These are phyloP conservation scores for Scytalopus superciliaris DNA, from an alignment of 2,113 vertebrate species.

Conservation along the genomic window DNA sequence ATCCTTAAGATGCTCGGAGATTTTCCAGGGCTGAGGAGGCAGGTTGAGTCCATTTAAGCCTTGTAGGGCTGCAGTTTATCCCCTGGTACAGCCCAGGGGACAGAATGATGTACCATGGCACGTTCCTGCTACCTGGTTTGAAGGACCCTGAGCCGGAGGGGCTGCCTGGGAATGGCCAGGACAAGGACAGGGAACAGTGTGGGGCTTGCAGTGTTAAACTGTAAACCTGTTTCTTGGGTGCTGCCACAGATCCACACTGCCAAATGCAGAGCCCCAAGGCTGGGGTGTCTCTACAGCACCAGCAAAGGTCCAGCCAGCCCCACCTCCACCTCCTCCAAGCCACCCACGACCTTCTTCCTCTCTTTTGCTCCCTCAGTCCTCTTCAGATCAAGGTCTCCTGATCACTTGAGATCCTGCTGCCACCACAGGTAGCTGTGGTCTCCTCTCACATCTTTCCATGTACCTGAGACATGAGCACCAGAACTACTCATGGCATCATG, in stretches of 20 bases:
- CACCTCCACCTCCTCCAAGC: not conserved
- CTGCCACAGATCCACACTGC: not conserved
- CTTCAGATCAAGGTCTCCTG: not conserved
- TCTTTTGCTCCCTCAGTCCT: not conserved
- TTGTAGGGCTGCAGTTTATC: not conserved
- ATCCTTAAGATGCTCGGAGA: not conserved
- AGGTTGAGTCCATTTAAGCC: not conserved
- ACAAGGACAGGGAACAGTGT: fast-evolving
- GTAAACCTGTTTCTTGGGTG: too few relatives aligned
- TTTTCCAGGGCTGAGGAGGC: not conserved
- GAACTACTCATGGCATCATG: fast-evolving
- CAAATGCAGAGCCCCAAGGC: not conserved
- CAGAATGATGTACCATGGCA: not conserved
- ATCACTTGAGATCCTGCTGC: not conserved
- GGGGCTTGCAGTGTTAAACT: not conserved
- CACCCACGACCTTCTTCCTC: not conserved
- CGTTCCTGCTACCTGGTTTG: not conserved
- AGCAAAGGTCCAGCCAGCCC: not conserved
- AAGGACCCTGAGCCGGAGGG: fast-evolving
- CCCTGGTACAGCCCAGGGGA: not conserved
- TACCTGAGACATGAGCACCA: fast-evolving
- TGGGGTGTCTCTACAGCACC: not conserved
- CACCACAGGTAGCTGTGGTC: not conserved
- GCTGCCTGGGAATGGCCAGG: not conserved
- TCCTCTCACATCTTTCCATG: not conserved